phyloP scores from a whole-genome alignment of 2,113 vertebrate genomes.

The Corythoichthys haematopterus region DNA sequence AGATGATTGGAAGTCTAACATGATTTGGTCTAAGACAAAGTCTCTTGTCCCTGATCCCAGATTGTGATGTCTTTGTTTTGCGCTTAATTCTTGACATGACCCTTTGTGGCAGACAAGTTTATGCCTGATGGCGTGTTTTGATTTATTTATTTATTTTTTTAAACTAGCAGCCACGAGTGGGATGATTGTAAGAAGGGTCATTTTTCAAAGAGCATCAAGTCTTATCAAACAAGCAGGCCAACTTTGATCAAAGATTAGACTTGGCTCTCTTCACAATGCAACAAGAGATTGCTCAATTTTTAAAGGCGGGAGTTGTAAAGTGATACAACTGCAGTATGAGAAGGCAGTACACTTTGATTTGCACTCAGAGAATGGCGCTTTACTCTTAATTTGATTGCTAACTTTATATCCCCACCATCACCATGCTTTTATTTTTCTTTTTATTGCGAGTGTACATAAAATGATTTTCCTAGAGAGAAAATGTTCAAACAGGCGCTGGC shows the following conservation, averaged over 20 bases:
- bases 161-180: background rate
- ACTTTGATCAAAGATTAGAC: constrained; percentile 70
- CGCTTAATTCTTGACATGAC: constrained; percentile 1
- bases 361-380: constrained; percentile 26
- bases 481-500: constrained; percentile 21
- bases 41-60: constrained; percentile 9
- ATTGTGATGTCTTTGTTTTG: constrained; percentile 19
- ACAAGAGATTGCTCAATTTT: constrained; percentile 32
- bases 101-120: constrained; percentile 11
- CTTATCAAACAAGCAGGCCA: constrained; percentile 55
- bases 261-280: constrained; percentile 50
- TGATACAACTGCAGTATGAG: background rate
- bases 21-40: constrained; percentile 17
- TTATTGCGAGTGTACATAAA: constrained; percentile 30
- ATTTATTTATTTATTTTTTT: background rate
- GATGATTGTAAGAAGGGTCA: background rate
- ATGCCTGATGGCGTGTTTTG: constrained; percentile 11
- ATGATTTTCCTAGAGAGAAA: constrained; percentile 38
- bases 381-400: constrained; percentile 46
- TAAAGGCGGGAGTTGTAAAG: background rate
- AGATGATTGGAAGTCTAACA: constrained; percentile 43
- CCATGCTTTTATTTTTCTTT: constrained; percentile 37
- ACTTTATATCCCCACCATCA: constrained; percentile 26
- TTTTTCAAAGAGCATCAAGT: constrained; percentile 65
- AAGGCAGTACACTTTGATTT: constrained; percentile 32